Percentiles rank a stretch among this genome's conserved stretches.
phyloP scores from a whole-genome alignment of 2,113 vertebrate species.

The Zootoca vivipara region DNA sequence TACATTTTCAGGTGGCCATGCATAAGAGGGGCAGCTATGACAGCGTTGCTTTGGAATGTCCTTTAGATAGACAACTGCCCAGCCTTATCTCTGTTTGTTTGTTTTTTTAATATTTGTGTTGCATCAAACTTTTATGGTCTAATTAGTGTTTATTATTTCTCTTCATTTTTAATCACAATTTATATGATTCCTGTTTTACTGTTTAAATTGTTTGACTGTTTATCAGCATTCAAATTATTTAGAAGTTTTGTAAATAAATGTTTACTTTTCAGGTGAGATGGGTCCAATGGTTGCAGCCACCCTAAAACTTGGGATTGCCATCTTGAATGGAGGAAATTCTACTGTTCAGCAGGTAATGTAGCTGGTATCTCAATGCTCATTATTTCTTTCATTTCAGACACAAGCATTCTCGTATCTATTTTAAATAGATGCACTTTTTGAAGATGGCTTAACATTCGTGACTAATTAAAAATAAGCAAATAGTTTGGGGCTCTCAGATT shows the following conservation, averaged over 20 bases:
- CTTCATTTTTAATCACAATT: background rate
- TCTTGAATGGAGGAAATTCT: conserved; percentile 95
- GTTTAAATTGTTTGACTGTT: background rate
- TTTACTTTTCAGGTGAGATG: conserved; percentile 86
- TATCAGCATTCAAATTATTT: background rate
- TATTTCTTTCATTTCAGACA: background rate
- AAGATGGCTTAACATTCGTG: background rate
- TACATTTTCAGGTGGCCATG: background rate
- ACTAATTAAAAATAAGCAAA: background rate
- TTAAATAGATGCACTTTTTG: background rate
- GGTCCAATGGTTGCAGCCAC: conserved; percentile 96
- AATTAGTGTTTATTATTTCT: background rate
- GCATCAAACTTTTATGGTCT: background rate
- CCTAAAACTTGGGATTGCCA: conserved; percentile 93
- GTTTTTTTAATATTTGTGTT: background rate
- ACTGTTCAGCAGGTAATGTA: conserved; percentile 91
- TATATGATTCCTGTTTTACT: background rate
- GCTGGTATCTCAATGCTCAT: background rate
- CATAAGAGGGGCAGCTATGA: background rate
- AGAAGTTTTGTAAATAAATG: background rate
- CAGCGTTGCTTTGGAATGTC: background rate
- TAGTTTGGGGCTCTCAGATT: background rate
- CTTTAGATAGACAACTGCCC: background rate
- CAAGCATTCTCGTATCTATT: background rate
- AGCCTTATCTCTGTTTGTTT: background rate